Base-by-base conservation (phyloP, 2,888 invertebrate species). In the Ennomos quercinarius region DNA sequence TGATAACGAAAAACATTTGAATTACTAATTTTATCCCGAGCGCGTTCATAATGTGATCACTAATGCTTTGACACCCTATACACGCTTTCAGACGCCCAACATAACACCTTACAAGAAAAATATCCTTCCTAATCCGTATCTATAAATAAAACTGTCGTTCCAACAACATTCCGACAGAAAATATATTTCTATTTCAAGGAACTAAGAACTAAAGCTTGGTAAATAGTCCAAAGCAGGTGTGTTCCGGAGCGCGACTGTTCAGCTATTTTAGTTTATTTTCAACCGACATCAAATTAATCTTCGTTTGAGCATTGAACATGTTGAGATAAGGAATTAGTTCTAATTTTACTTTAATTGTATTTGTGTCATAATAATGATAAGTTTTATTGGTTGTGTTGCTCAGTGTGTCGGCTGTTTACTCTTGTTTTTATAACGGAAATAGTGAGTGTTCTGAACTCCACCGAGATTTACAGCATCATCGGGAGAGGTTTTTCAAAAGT, bases 131-230 rank as follows among this genome's bases (percentile, higher is more conserved):
- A 50, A 48, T 63, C 53, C 55, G 57, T 58, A 49, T 54, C 68
- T 75, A 70, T 70, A 80, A 84, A 87, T 86, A 86, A 83, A 80
- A 77, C 78, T 86, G 86, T 86, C 89, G 83, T 71, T 81, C 75
- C 71, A 57, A 73, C 71, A 77, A 27, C 27, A 27, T 27, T 27
- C 27, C 27, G 27, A 27, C 27, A 27, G 2, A 78, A 79, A 78
- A 66, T 79, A 80, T 79, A 64, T 79, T 81, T 80, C 84, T 86
- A 85, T 84, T 84, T 81, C 72, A 67, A 78, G 77, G 72, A 81
- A 80, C 77, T 77, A 76, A 84, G 77, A 77, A 64, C 76, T 72
- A 71, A 74, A 81, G 77, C 88, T 27, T 27, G 5, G 27, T 27
- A 27, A 27, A 27, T 27, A 77, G 77, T 64, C 76, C 73, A 71